These are phyloP conservation scores for Heliothis virescens DNA, from an alignment of 1,140 invertebrate species.

Conservation along the genomic window DNA sequence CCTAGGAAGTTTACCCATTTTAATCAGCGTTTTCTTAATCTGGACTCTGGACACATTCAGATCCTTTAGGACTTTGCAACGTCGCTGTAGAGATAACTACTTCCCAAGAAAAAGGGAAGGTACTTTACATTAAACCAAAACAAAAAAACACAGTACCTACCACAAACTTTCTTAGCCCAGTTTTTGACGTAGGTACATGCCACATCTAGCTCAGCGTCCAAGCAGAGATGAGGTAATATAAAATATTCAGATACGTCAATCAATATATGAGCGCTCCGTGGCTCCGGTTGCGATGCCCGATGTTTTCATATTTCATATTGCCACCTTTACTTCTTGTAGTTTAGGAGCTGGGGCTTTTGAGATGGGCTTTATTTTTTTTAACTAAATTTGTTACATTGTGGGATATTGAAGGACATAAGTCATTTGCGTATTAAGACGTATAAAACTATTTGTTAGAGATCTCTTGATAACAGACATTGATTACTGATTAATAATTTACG, in stretches of 20 bases:
- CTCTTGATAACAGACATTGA: too few species aligned
- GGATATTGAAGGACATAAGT: not conserved
- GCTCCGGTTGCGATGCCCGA: slow-evolving; percentile 26
- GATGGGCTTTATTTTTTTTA: not conserved
- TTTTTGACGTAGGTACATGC: not conserved
- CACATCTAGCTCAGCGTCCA: slow-evolving; percentile 6
- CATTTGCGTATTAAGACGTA: too few species aligned
- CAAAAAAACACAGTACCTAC: not conserved
- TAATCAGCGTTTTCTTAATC: too few species aligned
- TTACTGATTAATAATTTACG: too few species aligned
- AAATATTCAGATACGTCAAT: slow-evolving; percentile 66
- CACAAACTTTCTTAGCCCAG: not conserved
- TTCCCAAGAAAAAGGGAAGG: too few species aligned
- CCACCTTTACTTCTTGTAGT: slow-evolving; percentile 48
- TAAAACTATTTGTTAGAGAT: too few species aligned
- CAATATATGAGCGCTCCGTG: slow-evolving; percentile 56
- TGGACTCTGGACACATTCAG: too few species aligned
- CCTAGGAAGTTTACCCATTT: too few species aligned
- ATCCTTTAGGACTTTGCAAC: too few species aligned
- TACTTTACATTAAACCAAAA: not conserved
- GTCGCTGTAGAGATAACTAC: too few species aligned
- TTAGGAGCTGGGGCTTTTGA: slow-evolving; percentile 6
- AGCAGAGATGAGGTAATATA: slow-evolving; percentile 56
- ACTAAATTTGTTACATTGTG: not conserved
- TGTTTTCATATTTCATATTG: slow-evolving; percentile 66